Evolutionary conservation across 2,888 invertebrate genomes (phyloP).

Genomic region (Himalopsyche tibetana): DNA sequence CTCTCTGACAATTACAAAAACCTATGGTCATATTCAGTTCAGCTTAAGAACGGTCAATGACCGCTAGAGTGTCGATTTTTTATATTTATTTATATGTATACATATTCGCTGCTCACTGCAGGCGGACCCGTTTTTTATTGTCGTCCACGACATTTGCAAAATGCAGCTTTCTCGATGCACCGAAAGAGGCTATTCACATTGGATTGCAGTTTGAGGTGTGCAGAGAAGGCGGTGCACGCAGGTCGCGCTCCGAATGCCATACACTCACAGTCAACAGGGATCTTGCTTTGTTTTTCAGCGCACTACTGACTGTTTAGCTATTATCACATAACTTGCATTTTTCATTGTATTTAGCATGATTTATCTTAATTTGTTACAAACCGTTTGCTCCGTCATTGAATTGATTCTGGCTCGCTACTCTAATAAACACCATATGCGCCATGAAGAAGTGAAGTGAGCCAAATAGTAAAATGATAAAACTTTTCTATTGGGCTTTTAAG

Average conservation of each 20-base stretch:
- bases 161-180: constrained; percentile 61
- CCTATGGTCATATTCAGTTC: constrained; percentile 62
- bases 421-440: too few species aligned
- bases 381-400: too few species aligned
- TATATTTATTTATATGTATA: neutral
- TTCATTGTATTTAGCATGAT: too few species aligned
- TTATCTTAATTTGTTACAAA: too few species aligned
- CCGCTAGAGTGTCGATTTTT: constrained; percentile 53
- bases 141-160: constrained; percentile 53
- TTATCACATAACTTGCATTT: too few species aligned
- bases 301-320: too few species aligned
- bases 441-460: too few species aligned
- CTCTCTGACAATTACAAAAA: constrained; percentile 54
- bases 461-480: too few species aligned
- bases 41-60: constrained; percentile 63
- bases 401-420: too few species aligned
- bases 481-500: too few species aligned
- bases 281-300: too few species aligned
- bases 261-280: neutral
- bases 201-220: constrained; percentile 27
- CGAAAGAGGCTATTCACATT: constrained; percentile 61
- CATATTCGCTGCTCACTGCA: constrained; percentile 13
- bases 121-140: constrained; percentile 51
- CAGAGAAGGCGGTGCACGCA: constrained; percentile 4
- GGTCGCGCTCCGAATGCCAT: neutral